phyloP scores from a whole-genome alignment of 2,888 invertebrate genomes.

The Calameuta idolon region DNA sequence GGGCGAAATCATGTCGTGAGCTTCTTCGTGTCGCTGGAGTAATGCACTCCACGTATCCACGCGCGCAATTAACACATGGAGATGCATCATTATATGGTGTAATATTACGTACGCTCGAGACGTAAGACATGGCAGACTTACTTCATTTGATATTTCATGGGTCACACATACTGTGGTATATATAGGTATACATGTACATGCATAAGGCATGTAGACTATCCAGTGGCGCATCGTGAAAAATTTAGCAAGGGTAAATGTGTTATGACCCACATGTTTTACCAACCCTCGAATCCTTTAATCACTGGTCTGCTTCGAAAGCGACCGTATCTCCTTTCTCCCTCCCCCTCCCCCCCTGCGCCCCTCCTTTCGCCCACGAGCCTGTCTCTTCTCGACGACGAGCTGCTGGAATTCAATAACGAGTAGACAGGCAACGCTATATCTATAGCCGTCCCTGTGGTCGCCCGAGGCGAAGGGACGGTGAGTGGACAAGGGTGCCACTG shows the following conservation, averaged over 20 bases:
- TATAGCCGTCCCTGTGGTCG: neutral
- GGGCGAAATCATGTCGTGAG: neutral
- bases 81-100: neutral
- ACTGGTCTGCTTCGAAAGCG: neutral
- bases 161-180: neutral
- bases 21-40: too few relatives aligned
- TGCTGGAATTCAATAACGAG: neutral
- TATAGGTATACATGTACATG: too few relatives aligned
- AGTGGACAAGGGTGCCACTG: neutral
- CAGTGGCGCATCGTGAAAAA: neutral
- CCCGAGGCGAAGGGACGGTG: neutral
- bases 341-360: too few relatives aligned
- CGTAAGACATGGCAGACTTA: neutral
- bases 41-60: too few relatives aligned
- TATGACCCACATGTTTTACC: neutral
- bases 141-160: neutral
- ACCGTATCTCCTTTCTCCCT: neutral
- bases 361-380: neutral
- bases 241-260: neutral
- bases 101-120: neutral
- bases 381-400: neutral
- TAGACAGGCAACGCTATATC: neutral
- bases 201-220: neutral
- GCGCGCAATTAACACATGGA: too few relatives aligned
- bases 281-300: neutral